Evolutionary conservation across 2,113 vertebrate species (phyloP), one percentile per base, ranked within the genome.

Genomic region (Origma solitaria): DNA sequence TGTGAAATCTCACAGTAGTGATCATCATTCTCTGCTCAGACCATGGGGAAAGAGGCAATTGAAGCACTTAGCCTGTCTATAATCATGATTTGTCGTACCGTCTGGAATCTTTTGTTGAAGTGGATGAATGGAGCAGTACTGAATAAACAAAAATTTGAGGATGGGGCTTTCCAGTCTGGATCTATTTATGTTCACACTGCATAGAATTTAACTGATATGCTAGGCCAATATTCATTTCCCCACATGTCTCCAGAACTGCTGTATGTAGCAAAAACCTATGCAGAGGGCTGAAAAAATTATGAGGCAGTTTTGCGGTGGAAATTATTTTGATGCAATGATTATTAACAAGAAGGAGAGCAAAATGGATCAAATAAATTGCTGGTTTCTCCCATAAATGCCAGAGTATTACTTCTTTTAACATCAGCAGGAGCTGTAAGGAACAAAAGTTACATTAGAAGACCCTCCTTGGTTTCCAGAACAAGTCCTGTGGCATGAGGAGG

Each of bases 241-340:
- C 16, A 7, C 4, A 0, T 73, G 77, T 83, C 51, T 7, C 23
- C n/a, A 58, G 47, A 31, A 35, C 45, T 77, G 5, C 14, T 53
- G 3, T 47, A 31, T 33, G 13, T 80, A 72, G 49, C 69, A 37
- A 65, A 76, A 76, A 44, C 1, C 3, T n/a, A 80, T 50, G 10
- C 15, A 64, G 31, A 77, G 13, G 17, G 33, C 24, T 0, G 0
- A 73, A 88, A 92, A 77, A 73, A 54, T n/a, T 21, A 51, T 44
- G 38, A 62, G 75, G 10, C 21, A 35, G 17, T 83, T 77, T 76
- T 88, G 22, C 33, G 68, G 53, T 42, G 53, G 49, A 60, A 89
- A 60, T 65, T 45, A 61, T 80, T 94, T 91, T 92, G 30, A 64
- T 83, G 35, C 44, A 42, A 57, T 93, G 24, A 54, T 64, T 73